Conservation (phyloP, 2,797 vertebrate genomes). For the Rhincodon typus region DNA sequence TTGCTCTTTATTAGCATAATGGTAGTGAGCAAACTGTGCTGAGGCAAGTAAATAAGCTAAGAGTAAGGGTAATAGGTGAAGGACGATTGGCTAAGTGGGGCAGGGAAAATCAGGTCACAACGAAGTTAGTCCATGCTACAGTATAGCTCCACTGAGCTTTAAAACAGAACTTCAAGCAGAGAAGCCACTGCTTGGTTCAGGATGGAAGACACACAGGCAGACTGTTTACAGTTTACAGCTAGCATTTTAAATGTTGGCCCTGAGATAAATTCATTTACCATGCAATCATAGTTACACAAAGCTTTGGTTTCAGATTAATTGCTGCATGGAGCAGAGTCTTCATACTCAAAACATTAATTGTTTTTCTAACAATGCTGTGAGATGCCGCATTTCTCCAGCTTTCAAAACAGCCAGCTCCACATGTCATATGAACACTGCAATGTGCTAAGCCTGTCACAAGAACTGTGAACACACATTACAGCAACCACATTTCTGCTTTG, state of each 20-base stretch:
- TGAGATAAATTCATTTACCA: background rate
- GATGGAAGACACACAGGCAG: background rate
- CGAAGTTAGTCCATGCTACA: background rate
- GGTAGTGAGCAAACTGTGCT: too few relatives aligned
- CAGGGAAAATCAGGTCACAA: background rate
- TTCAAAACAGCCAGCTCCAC: too few relatives aligned
- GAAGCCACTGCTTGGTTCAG: background rate
- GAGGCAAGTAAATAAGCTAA: background rate
- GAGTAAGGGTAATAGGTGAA: background rate
- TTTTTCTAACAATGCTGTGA: too few relatives aligned
- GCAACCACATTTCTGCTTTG: background rate
- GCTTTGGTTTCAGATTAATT: background rate
- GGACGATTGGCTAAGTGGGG: background rate
- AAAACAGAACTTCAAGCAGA: too few relatives aligned
- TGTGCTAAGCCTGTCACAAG: background rate
- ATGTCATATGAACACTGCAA: background rate
- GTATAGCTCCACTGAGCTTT: background rate
- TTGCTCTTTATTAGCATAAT: background rate
- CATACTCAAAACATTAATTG: too few relatives aligned
- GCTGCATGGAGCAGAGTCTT: background rate
- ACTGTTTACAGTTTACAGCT: background rate
- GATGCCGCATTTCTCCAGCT: too few relatives aligned
- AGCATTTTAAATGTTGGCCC: background rate
- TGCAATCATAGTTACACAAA: background rate
- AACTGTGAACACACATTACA: background rate